Conservation (phyloP, 23 tunicate genomes). For the Trididemnum clinides region DNA sequence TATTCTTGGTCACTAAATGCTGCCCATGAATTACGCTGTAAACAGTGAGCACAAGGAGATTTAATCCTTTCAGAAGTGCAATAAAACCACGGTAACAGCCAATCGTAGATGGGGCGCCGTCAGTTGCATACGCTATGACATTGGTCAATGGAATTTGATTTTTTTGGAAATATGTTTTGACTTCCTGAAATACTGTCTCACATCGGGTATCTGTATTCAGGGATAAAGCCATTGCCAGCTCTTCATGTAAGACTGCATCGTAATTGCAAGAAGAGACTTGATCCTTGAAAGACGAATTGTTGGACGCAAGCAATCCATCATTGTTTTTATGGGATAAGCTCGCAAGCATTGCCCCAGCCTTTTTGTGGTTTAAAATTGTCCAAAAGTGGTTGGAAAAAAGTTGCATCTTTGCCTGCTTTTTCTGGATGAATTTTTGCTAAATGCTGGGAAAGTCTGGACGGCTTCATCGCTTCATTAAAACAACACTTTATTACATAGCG, state of each 20-base stretch:
- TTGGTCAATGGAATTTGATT: constrained; percentile 29
- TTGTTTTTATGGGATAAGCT: background rate
- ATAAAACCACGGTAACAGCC: constrained; percentile 26
- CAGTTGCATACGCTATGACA: constrained; percentile 39
- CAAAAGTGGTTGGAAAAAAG: constrained; percentile 49
- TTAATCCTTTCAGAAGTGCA: constrained; percentile 7
- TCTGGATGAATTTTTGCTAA: constrained; percentile 37
- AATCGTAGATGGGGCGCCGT: constrained; percentile 42
- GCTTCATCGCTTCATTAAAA: background rate
- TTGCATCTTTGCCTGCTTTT: background rate
- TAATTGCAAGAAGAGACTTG: background rate
- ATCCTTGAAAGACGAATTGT: constrained; percentile 27
- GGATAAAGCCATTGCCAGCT: constrained; percentile 31
- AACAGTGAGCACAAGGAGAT: constrained; percentile 21
- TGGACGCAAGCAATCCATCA: constrained; percentile 34
- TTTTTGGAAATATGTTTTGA: constrained; percentile 28
- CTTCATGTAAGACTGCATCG: constrained; percentile 34
- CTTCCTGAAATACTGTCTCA: constrained; percentile 42
- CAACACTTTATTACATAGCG: background rate
- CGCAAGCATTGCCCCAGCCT: constrained; percentile 27
- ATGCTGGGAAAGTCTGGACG: constrained; percentile 43
- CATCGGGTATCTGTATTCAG: constrained; percentile 43
- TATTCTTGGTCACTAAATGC: constrained; percentile 54
- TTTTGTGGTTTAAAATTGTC: constrained; percentile 38
- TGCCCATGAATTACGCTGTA: constrained; percentile 54